Evolutionary conservation across 2,797 vertebrate genomes (phyloP), one percentile per base, ranked within the genome.

Genomic region (Acridotheres tristis): DNA sequence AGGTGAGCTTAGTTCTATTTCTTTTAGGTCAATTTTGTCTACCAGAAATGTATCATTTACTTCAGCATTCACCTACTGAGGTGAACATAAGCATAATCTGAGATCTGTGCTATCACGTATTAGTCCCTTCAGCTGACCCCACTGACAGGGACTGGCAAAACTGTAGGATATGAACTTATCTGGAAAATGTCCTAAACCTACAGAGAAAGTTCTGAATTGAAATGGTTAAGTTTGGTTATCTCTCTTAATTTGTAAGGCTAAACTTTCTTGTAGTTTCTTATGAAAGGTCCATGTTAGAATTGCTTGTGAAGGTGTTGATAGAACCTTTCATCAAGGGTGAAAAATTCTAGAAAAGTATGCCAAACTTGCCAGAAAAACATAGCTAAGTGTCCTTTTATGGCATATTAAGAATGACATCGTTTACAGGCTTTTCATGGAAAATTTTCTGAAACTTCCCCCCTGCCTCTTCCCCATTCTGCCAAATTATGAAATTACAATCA

Each of bases 371-470:
- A 59, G 38, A 83, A 13, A 1, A 32, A 11, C 5, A 27, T 32
- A 80, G 6, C 9, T 54, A 66, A 67, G 5, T 25, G 43, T 71
- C 25, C 3, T 66, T 77, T 65, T 30, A 4, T 48, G 59, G n/a
- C 13, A 54, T 19, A 50, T 17, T 42, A 22, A 67, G 27, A 92
- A 67, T 45, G 1, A 55, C 69, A 73, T 22, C 16, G 2, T 72
- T 53, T n/a, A 62, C 23, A 69, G 0, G 10, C 5, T 81, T 67
- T 26, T 34, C 34, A 25, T 10, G 5, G 20, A 53, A 62, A 19
- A 1, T 7, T 16, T 54, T 67, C 47, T 26, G 11, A 36, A 68
- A 9, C 0, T 40, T 40, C 3, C 2, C 6, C 8, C 4, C 7
- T 12, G 5, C 3, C 5, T n/a, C 59, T 23, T 14, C 8, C 2